Evolutionary conservation across 2,888 invertebrate genomes (phyloP), one percentile per base, ranked within the genome.

Genomic region (Hydroisotoma schaefferi): DNA sequence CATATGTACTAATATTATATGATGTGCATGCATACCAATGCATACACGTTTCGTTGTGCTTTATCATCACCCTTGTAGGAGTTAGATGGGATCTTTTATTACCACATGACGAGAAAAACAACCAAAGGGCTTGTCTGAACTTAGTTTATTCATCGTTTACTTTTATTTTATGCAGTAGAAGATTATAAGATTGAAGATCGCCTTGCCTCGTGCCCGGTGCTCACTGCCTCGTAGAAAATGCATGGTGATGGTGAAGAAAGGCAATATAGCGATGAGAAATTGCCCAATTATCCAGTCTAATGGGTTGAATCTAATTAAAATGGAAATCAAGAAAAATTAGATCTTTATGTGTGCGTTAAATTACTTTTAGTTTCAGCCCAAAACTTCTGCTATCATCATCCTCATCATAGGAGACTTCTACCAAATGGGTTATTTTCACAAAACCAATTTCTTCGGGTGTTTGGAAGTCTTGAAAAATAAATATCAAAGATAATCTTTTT

Each of bases 231-330:
- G 18, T 6, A 43, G n/a, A 43, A n/a, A 18, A 18, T 43, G 8
- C 18, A 33, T 37, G 53, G 38, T 20, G 28, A 29, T 43, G 51
- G 33, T 48, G 51, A 28, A 28, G 49, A 18, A 20, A 57, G n/a
- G n/a, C n/a, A n/a, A n/a, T n/a, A 49, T 57, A 29, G 53, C 44
- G 57, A 66, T 66, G 66, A 66, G 66, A 63, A 57, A 66, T 66
- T 49, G 63, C 57, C 60, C 66, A 66, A 66, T 66, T 66, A 66
- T 63, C 60, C 60, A 57, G 57, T 59, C 58, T 66, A 66, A 66
- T 66, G 66, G 66, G 51, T 58, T 60, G 66, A 60, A 66, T 66
- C 62, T 66, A 66, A 66, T 66, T 66, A 66, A 66, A 66, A 66
- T 66, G 66, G 60, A 66, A 63, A 66, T 62, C 58, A 56, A 60